These are phyloP conservation scores for Athrips mouffetella DNA, from an alignment of 2,888 invertebrate species.

Conservation along the genomic window DNA sequence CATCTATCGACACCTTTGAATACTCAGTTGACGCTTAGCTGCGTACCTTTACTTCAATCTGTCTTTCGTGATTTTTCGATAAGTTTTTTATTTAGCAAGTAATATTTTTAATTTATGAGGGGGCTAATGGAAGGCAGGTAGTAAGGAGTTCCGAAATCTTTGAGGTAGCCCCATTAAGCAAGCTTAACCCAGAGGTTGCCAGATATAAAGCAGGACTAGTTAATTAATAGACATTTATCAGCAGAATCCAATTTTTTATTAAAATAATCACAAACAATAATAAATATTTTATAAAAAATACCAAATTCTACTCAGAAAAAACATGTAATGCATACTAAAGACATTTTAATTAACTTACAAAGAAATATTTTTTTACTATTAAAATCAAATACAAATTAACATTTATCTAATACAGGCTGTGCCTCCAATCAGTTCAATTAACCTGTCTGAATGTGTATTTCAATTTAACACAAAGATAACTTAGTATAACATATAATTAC, in stretches of 20 bases:
- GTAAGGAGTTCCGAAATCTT: too few species aligned
- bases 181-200: too few species aligned
- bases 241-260: conserved; percentile 43
- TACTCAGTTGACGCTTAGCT: too few species aligned
- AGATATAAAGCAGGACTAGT: too few species aligned
- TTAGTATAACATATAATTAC: conserved; percentile 60
- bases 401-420: conserved; percentile 44
- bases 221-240: neutral
- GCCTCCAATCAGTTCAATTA: conserved; percentile 43
- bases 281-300: conserved; percentile 63
- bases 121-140: too few species aligned
- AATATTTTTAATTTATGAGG: too few species aligned
- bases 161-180: too few species aligned
- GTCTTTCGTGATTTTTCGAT: too few species aligned
- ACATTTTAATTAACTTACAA: conserved; percentile 41
- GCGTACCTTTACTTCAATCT: too few species aligned
- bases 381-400: conserved; percentile 32
- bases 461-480: conserved; percentile 55
- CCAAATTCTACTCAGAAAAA: conserved; percentile 49
- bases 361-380: conserved; percentile 36
- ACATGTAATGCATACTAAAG: conserved; percentile 34
- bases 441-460: conserved; percentile 41
- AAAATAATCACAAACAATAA: conserved; percentile 62
- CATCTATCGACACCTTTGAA: too few species aligned
- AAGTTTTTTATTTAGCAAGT: too few species aligned